Conservation (phyloP, 2,113 vertebrate genomes). For the Oceanodroma tethys region DNA sequence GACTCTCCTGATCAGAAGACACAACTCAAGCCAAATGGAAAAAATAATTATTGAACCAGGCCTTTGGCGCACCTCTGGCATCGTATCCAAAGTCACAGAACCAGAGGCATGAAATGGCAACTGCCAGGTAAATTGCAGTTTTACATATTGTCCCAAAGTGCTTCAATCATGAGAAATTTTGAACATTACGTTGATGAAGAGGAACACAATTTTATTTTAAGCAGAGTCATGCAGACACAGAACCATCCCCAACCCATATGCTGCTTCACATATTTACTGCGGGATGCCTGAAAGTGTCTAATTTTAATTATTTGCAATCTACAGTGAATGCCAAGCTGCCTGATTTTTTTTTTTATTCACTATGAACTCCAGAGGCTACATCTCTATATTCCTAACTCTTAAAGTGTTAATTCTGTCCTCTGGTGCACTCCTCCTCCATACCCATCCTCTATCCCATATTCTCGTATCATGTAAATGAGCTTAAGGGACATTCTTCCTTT, state of each 20-base stretch:
- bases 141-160: neutral
- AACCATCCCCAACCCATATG: neutral
- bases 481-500: neutral
- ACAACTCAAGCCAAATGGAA: neutral
- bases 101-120: neutral
- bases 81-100: neutral
- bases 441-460: neutral
- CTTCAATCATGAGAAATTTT: neutral
- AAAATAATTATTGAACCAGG: neutral
- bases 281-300: neutral
- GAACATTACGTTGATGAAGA: neutral
- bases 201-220: neutral
- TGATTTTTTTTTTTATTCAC: neutral
- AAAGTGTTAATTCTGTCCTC: neutral
- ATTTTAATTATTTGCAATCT: constrained; percentile 11
- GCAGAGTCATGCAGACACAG: neutral
- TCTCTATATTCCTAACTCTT: neutral
- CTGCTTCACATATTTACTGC: neutral
- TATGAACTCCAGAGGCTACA: neutral
- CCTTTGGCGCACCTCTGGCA: neutral
- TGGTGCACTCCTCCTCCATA: neutral
- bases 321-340: neutral
- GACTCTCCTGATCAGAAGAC: neutral
- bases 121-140: neutral
- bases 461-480: neutral